These are phyloP conservation scores for Lomographa bimaculata DNA, from an alignment of 2,888 invertebrate species.

Conservation along the genomic window DNA sequence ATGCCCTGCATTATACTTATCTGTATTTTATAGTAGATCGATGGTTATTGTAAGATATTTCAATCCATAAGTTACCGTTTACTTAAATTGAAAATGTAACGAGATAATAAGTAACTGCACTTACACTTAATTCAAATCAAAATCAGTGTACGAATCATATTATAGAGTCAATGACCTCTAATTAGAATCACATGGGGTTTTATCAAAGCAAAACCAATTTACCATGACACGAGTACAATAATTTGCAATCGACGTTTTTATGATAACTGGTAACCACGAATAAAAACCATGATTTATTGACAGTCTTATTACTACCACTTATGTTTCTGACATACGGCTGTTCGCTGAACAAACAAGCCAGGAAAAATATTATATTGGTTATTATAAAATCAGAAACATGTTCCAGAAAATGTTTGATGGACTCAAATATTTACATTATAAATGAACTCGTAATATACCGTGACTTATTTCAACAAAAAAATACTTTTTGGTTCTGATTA, in stretches of 20 bases:
- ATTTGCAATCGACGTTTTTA: constrained; percentile 58
- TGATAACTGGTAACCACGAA: constrained; percentile 31
- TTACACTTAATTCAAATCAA: too few species aligned
- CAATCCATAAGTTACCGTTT: too few species aligned
- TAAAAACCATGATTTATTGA: constrained; percentile 65
- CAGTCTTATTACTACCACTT: constrained; percentile 54
- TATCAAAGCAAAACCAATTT: constrained; percentile 29
- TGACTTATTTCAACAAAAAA: too few species aligned
- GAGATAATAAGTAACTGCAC: too few species aligned
- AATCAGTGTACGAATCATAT: too few species aligned
- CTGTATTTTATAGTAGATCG: too few species aligned
- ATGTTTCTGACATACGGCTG: constrained; percentile 38
- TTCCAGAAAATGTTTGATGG: neutral
- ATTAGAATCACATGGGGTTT: constrained; percentile 18
- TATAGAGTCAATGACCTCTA: constrained; percentile 15
- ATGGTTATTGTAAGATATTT: too few species aligned
- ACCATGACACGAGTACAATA: constrained; percentile 48
- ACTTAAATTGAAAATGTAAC: too few species aligned
- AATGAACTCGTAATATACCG: too few species aligned
- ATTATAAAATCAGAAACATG: constrained; percentile 4
- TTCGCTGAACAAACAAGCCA: constrained; percentile 19
- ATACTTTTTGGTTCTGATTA: too few species aligned
- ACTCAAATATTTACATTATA: too few species aligned
- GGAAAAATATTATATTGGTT: constrained; percentile 3
- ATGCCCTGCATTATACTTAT: too few species aligned